Evolutionary conservation across 2,888 invertebrate genomes (phyloP), one percentile per base, ranked within the genome.

Genomic region (Xylocampa areola): DNA sequence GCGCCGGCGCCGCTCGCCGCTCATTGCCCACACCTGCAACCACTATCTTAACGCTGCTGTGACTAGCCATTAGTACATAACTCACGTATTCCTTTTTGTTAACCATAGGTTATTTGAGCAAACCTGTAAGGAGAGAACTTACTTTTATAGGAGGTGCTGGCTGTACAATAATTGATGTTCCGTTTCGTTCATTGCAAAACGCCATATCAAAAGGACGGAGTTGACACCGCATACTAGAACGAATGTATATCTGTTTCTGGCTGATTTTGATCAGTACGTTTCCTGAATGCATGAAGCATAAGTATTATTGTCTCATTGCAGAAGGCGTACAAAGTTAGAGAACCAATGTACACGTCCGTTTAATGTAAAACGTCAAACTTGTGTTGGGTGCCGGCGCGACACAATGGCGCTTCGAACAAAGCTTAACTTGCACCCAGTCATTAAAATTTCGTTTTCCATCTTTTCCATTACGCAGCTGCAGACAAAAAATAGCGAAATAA

Each of bases 381-480:
- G 75, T 79, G 79, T 80, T 80, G 80, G 80, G 75, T 79, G 79
- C 78, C 79, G 82, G 67, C 77, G 80, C 85, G 79, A 79, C 82
- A 92, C 91, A 92, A 92, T 90, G 77, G 86, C 84, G 80, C 80
- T 74, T 77, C 81, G 81, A 82, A 90, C 91, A 92, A 92, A 92
- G 91, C 91, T 88, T 86, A 87, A 90, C 90, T 91, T 89, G 90
- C 88, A 86, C 80, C 80, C 89, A 91, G 87, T 89, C 92, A 92
- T 93, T 94, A 92, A 93, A 93, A 92, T 92, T 92, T 91, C 88
- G 90, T 89, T 93, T 91, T 90, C 91, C 91, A 92, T 93, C 91
- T 92, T 93, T 92, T 92, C 90, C 91, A 92, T 91, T 92, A 91
- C 88, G 88, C 89, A 88, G 84, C 84, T 81, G 90, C 92, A 93